Percentiles rank a stretch among this genome's conserved stretches.
These are phyloP conservation scores for Globia sparganii DNA, from an alignment of 2,888 invertebrate species.

Conservation along the genomic window DNA sequence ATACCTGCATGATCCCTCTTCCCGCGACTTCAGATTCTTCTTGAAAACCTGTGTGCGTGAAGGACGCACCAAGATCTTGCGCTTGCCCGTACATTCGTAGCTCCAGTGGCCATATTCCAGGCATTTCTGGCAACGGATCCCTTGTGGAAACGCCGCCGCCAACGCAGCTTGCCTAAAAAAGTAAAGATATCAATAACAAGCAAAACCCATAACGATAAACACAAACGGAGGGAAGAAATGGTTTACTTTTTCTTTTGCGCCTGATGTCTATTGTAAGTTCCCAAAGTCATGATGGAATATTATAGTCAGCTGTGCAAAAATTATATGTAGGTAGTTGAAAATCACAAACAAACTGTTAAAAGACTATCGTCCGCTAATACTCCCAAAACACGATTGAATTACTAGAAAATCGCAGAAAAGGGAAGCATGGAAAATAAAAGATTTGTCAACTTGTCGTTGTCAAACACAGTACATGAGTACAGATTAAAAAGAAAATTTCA, in stretches of 20 bases:
- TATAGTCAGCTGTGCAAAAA: slow-evolving; percentile 36
- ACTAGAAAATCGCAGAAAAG: slow-evolving; percentile 62
- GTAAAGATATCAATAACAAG: slow-evolving; percentile 49
- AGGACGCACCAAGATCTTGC: slow-evolving; percentile 95
- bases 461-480: slow-evolving; percentile 59
- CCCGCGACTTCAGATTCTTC: slow-evolving; percentile 89
- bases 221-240: slow-evolving; percentile 48
- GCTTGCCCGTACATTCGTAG: slow-evolving; percentile 97
- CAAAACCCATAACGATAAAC: slow-evolving; percentile 15
- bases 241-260: slow-evolving; percentile 85
- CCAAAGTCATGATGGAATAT: slow-evolving; percentile 83
- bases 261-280: slow-evolving; percentile 88
- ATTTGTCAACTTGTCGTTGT: slow-evolving; percentile 68
- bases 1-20: slow-evolving; percentile 84
- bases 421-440: slow-evolving; percentile 69
- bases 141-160: slow-evolving; percentile 93
- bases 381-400: slow-evolving; percentile 71
- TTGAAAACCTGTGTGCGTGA: slow-evolving; percentile 95
- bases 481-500: slow-evolving; percentile 46
- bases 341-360: slow-evolving; percentile 36
- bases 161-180: slow-evolving; percentile 89
- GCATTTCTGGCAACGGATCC: slow-evolving; percentile 97
- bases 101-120: slow-evolving; percentile 98
- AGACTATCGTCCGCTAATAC: slow-evolving; percentile 53
- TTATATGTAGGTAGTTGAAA: slow-evolving; percentile 61